These are phyloP conservation scores for Acanthopleura granulata DNA, from an alignment of 2,888 invertebrate species.

Conservation along the genomic window DNA sequence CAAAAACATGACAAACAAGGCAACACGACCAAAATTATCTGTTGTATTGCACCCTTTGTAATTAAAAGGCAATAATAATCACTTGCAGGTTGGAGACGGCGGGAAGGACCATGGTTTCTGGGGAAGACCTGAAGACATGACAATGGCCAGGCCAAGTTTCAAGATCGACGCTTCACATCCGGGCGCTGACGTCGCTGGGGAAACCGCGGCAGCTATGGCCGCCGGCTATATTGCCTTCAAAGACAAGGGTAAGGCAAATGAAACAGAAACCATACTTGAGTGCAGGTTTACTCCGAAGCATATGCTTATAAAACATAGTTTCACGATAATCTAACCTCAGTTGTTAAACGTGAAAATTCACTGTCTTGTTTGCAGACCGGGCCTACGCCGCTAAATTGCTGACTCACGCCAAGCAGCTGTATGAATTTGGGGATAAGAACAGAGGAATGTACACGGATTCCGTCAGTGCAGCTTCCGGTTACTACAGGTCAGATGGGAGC, in stretches of 20 bases:
- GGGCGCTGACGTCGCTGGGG: slow-evolving; percentile 76
- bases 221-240: slow-evolving; percentile 73
- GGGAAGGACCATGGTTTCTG: slow-evolving; percentile 75
- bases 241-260: slow-evolving; percentile 14
- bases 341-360: too few species aligned
- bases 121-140: slow-evolving; percentile 76
- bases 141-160: slow-evolving; percentile 74
- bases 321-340: too few species aligned
- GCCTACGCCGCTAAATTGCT: slow-evolving; percentile 42
- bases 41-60: too few species aligned
- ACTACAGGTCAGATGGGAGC: background rate
- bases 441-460: slow-evolving; percentile 37
- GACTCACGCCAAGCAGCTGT: slow-evolving; percentile 43
- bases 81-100: slow-evolving; percentile 65
- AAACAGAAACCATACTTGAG: background rate
- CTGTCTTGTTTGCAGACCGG: slow-evolving; percentile 31
- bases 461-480: background rate
- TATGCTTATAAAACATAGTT: too few species aligned
- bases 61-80: too few species aligned
- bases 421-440: slow-evolving; percentile 43
- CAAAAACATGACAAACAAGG: too few species aligned
- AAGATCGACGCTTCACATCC: slow-evolving; percentile 74
- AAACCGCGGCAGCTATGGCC: slow-evolving; percentile 75
- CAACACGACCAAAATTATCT: too few species aligned
- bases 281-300: too few species aligned